Conservation (phyloP, 2,888 invertebrate species). For the Parnassius orleans region DNA sequence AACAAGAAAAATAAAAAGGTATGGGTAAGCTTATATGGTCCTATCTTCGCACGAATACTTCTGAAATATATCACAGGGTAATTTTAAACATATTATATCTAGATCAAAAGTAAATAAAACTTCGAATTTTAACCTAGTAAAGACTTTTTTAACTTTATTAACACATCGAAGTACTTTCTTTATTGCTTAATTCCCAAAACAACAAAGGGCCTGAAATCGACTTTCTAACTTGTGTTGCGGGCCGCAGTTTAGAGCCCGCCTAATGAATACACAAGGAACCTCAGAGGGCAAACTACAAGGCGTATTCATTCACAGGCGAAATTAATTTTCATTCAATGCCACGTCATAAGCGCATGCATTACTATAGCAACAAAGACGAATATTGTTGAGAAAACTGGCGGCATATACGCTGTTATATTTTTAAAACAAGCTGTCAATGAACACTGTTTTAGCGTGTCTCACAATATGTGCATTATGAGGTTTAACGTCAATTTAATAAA, state of each 20-base stretch:
- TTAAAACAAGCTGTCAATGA: constrained; percentile 26
- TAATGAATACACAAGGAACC: constrained; percentile 27
- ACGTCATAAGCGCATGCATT: background rate
- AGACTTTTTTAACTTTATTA: too few species aligned
- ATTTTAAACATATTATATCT: too few species aligned
- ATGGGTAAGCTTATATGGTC: too few species aligned
- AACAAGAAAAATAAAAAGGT: too few species aligned
- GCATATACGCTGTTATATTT: background rate
- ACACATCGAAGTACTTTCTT: background rate
- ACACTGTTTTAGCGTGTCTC: constrained; percentile 28
- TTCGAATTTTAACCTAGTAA: too few species aligned
- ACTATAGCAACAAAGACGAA: constrained; percentile 10
- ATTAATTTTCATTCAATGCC: constrained; percentile 12
- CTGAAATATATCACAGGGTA: too few species aligned
- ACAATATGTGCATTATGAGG: constrained; percentile 4
- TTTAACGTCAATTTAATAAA: background rate
- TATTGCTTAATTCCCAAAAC: background rate
- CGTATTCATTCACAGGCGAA: constrained; percentile 39
- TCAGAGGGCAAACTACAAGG: constrained; percentile 31
- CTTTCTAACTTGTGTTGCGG: constrained; percentile 13
- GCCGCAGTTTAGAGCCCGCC: constrained; percentile 18
- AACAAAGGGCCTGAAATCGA: constrained; percentile 4
- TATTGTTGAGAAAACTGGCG: background rate
- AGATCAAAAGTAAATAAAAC: too few species aligned
- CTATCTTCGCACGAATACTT: too few species aligned